Evolutionary conservation across 2,113 vertebrate genomes (phyloP), one percentile per base, ranked within the genome.

Genomic region (Sylvia atricapilla): DNA sequence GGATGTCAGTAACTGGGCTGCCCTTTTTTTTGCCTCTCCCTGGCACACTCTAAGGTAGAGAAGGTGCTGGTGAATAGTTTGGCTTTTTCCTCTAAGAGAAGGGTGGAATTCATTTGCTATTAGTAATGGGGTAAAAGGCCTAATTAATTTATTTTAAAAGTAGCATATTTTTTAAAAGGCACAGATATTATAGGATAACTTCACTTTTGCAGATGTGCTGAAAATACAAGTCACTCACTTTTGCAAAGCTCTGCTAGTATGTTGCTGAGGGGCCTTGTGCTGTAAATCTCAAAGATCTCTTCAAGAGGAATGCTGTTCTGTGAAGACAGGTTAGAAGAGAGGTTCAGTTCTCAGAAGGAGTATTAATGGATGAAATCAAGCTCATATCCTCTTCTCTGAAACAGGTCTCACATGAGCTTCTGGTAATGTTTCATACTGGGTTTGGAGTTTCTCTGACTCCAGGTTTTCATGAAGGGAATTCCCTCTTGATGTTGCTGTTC

Each of bases 221-320:
- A 62, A 73, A 76, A 39, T 52, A 33, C 9, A 44, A 93, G 55
- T 47, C 23, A 21, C 69, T 93, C 97, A 97, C 97, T 96, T 98
- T 97, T 53, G 96, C 93, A n/a, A 93, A 93, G 15, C 82, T 95
- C 81, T 94, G 88, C 39, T 76, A 63, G 39, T 63, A 94, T 43
- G 75, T 90, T 66, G 96, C 70, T 87, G 97, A 97, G 50, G 97
- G 96, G 84, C 41, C 95, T 98, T 81, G 93, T 98, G 24, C 89
- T 98, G 87, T 99, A 99, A 89, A 99, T 97, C 88, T 97, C 92
- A 94, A 99, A 93, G 80, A 99, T 98, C 56, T 99, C 97, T 87
- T 99, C 98, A 94, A 98, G 49, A 30, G 98, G 98, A 37, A 99
- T 97, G 64, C 91, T 98, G 70, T 98, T 98, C 98, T 99, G 96